These are phyloP conservation scores for Oryctes rhinoceros DNA, from an alignment of 1,140 invertebrate species.

Conservation along the genomic window DNA sequence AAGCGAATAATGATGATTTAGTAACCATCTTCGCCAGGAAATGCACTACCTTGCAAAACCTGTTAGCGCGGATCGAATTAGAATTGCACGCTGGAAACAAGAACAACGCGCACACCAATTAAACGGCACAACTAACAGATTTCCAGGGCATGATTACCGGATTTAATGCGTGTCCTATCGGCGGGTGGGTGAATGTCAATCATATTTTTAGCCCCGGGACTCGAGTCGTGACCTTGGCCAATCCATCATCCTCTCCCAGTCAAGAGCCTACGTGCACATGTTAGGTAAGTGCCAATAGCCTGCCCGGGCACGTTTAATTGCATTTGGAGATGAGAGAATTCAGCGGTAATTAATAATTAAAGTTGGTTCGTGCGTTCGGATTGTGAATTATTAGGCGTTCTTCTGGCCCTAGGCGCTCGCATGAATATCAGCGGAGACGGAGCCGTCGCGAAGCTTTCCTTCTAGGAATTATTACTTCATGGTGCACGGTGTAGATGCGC, in stretches of 20 bases:
- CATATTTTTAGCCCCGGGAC: constrained; percentile 45
- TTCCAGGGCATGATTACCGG: constrained; percentile 35
- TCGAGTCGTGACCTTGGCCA: constrained; percentile 47
- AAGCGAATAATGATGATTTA: too few relatives aligned
- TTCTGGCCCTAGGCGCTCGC: constrained; percentile 28
- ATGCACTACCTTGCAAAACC: too few relatives aligned
- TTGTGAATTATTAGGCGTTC: constrained; percentile 47
- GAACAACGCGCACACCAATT: neutral
- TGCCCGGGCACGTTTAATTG: constrained; percentile 42
- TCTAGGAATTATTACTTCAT: too few relatives aligned
- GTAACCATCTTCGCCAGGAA: too few relatives aligned
- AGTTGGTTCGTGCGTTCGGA: constrained; percentile 44
- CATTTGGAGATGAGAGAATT: constrained; percentile 49
- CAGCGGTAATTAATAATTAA: constrained; percentile 50
- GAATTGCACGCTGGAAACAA: too few relatives aligned
- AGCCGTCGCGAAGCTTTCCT: neutral
- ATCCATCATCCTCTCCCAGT: constrained; percentile 46
- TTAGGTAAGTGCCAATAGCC: constrained; percentile 46
- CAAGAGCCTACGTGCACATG: neutral
- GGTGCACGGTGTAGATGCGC: too few relatives aligned
- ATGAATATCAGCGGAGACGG: constrained; percentile 27
- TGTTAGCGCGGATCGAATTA: too few relatives aligned
- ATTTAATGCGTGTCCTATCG: constrained; percentile 46
- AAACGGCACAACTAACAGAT: constrained; percentile 28
- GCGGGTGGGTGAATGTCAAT: constrained; percentile 49